Percentiles rank a stretch among this genome's conserved stretches.
Evolutionary conservation across 2,888 invertebrate genomes (phyloP).

Genomic region (Cybosia mesomella): DNA sequence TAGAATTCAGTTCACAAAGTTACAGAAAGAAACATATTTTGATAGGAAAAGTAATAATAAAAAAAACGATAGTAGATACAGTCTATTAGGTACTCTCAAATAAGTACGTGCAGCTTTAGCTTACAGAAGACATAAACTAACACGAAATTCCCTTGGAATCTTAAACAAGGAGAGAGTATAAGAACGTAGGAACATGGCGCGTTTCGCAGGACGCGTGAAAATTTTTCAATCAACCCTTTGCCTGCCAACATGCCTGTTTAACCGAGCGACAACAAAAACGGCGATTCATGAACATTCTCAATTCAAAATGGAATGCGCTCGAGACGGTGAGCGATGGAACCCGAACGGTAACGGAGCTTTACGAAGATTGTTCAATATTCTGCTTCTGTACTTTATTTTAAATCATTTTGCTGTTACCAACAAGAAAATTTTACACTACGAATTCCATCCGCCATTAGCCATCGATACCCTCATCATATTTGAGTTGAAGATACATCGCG

Average conservation of each 20-base stretch:
- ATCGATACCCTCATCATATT: neutral
- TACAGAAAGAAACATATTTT: neutral
- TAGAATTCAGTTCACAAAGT: neutral
- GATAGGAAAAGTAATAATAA: neutral
- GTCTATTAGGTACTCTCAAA: neutral
- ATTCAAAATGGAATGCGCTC: conserved; percentile 57
- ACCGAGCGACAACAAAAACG: conserved; percentile 53
- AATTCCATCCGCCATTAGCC: neutral
- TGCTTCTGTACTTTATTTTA: neutral
- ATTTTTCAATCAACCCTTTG: conserved; percentile 57
- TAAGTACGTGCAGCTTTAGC: neutral
- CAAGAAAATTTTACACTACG: neutral
- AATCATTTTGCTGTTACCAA: neutral
- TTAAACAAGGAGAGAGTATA: conserved; percentile 24
- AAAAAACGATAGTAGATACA: neutral
- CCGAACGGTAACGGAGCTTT: conserved; percentile 36
- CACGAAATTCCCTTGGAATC: conserved; percentile 8
- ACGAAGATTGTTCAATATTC: conserved; percentile 33
- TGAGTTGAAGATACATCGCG: neutral
- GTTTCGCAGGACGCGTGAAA: conserved; percentile 48
- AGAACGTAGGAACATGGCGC: conserved; percentile 27
- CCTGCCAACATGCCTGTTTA: conserved; percentile 47
- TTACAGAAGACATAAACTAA: neutral
- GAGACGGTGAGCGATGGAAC: conserved; percentile 54
- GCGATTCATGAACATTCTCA: conserved; percentile 56